Conservation (phyloP, 2,113 vertebrate species). For the Condylura cristata region DNA sequence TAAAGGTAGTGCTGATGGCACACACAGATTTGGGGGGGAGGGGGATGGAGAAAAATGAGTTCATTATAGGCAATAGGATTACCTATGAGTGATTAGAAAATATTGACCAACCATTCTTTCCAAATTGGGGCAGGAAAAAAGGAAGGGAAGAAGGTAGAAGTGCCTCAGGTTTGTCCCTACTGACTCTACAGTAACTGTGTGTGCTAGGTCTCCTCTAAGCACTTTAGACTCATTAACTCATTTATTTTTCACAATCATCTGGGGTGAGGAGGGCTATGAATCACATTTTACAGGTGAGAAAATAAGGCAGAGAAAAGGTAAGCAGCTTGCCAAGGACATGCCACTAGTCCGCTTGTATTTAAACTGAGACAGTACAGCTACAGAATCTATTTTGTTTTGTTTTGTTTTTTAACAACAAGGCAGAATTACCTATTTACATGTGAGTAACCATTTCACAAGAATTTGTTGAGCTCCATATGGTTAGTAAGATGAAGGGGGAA, state of each 20-base stretch:
- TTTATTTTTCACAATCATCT: background rate
- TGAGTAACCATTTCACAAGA: background rate
- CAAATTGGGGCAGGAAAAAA: background rate
- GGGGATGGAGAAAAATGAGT: background rate
- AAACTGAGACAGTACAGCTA: background rate
- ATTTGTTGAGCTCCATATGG: background rate
- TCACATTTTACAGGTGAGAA: background rate
- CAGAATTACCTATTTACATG: background rate
- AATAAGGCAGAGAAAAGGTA: constrained; percentile 28
- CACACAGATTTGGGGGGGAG: background rate
- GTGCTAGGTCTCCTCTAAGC: background rate
- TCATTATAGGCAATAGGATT: background rate
- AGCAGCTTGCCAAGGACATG: background rate
- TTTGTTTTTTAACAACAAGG: background rate
- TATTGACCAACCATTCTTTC: background rate
- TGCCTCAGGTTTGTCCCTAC: background rate
- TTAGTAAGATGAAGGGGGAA: background rate
- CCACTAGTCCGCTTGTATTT: background rate
- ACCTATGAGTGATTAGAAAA: background rate
- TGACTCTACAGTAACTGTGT: background rate
- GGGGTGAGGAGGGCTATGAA: background rate
- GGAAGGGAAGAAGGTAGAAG: background rate
- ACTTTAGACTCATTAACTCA: background rate
- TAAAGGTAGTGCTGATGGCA: background rate
- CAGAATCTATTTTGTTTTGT: background rate